These are phyloP conservation scores for Drosophila ochracea DNA, from an alignment of 2,888 invertebrate genomes.

Conservation along the genomic window DNA sequence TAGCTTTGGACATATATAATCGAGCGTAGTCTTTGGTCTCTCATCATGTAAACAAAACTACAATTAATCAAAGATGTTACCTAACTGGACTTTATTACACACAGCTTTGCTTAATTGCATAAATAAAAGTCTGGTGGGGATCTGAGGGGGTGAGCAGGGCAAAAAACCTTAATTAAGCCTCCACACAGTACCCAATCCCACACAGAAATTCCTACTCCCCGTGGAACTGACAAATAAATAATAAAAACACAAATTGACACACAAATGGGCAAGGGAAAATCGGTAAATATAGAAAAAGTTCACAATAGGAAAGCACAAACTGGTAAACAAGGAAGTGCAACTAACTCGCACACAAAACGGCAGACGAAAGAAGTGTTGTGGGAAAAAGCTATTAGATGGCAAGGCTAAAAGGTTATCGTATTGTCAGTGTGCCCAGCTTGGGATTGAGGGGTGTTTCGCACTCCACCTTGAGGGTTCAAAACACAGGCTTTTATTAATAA, in stretches of 20 bases:
- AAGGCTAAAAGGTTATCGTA: conserved; percentile 64
- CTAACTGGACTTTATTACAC: conserved; percentile 72
- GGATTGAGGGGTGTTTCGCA: conserved; percentile 4
- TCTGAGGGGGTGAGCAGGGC: background rate
- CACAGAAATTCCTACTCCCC: conserved; percentile 56
- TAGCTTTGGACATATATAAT: conserved; percentile 48
- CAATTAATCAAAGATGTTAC: conserved; percentile 81
- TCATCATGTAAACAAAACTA: conserved; percentile 76
- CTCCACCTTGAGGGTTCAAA: conserved; percentile 13
- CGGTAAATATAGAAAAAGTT: conserved; percentile 42
- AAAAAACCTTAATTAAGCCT: conserved; percentile 71
- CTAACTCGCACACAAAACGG: conserved; percentile 13
- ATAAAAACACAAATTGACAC: conserved; percentile 79
- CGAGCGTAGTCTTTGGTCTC: conserved; percentile 46
- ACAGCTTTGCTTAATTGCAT: conserved; percentile 78
- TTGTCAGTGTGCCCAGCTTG: conserved; percentile 32
- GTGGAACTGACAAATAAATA: conserved; percentile 75
- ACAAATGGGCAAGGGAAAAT: conserved; percentile 43
- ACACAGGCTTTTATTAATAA: conserved; percentile 58
- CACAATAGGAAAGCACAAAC: conserved; percentile 34
- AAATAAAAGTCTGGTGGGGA: conserved; percentile 59
- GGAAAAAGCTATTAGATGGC: conserved; percentile 48
- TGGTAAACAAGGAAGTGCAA: conserved; percentile 53
- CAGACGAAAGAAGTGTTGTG: conserved; percentile 22
- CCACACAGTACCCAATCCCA: conserved; percentile 21